A percentile compares a stretch with the other conserved stretches of the same genome.
Evolutionary conservation across 2,797 vertebrate genomes (phyloP).

Genomic region (Oreochromis grahami): DNA sequence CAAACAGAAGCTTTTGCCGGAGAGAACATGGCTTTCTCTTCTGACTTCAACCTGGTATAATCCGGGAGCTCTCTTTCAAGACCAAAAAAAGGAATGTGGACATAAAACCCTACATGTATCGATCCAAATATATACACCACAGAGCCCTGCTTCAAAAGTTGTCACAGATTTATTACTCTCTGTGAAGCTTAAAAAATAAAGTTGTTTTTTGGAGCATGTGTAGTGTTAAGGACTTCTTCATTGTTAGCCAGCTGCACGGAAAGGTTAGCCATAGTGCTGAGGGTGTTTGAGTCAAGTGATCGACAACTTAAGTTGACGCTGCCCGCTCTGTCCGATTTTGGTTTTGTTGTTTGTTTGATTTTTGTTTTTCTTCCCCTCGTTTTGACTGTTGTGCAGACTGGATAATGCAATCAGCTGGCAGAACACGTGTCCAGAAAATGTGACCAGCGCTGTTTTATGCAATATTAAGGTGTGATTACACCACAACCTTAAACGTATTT

Average conservation of each 20-base stretch:
- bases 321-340: not conserved
- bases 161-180: not conserved
- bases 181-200: not conserved
- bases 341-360: not conserved
- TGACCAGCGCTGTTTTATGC: not conserved
- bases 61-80: not conserved
- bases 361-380: not conserved
- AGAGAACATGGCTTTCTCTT: not conserved
- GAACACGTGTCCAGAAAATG: not conserved
- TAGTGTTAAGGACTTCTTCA: fast-evolving
- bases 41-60: not conserved
- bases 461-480: not conserved
- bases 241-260: not conserved
- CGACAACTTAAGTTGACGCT: not conserved
- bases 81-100: not conserved
- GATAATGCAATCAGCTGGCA: not conserved
- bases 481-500: not conserved
- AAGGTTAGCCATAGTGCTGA: not conserved
- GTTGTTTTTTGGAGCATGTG: not conserved
- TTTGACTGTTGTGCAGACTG: not conserved
- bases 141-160: not conserved
- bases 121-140: not conserved
- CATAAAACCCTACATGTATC: not conserved
- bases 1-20: not conserved
- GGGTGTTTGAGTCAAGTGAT: not conserved